Percentiles rank a stretch among this genome's conserved stretches.
Evolutionary conservation across 2,888 invertebrate species (phyloP).

Genomic region (Meandrusa payeni): DNA sequence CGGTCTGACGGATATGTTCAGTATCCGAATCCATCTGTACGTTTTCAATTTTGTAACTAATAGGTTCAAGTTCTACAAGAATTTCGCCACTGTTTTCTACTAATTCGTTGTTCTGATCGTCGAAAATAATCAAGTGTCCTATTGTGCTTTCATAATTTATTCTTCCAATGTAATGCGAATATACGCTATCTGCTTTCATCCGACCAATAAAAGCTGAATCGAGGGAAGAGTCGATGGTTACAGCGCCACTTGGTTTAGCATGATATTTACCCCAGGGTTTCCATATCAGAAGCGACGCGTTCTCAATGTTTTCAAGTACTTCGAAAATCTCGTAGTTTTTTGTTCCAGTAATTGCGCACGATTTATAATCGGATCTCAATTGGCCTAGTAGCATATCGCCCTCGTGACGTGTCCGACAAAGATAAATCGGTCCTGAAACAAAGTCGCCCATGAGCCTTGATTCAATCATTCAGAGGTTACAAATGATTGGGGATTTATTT

Average conservation of each 20-base stretch:
- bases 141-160: constrained; percentile 84
- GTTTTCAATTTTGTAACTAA: constrained; percentile 86
- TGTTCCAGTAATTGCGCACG: constrained; percentile 84
- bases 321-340: constrained; percentile 83
- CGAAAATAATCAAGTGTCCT: constrained; percentile 85
- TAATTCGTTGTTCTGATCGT: constrained; percentile 80
- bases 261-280: constrained; percentile 86
- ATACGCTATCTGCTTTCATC: constrained; percentile 51
- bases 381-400: constrained; percentile 88
- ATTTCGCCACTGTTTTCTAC: constrained; percentile 85
- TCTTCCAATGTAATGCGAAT: constrained; percentile 85
- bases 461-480: too few relatives aligned
- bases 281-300: constrained; percentile 89
- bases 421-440: constrained; percentile 80
- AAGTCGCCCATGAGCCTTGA: background rate
- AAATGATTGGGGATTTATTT: too few relatives aligned
- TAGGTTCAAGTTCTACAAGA: constrained; percentile 89
- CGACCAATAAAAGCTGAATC: constrained; percentile 66
- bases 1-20: constrained; percentile 66
- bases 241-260: constrained; percentile 84
- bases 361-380: constrained; percentile 78
- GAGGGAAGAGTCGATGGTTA: constrained; percentile 76
- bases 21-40: constrained; percentile 82
- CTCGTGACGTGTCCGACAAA: constrained; percentile 87
- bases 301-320: constrained; percentile 88